phyloP scores from a whole-genome alignment of 2,888 invertebrate genomes.

The Caenorhabditis macrosperma region DNA sequence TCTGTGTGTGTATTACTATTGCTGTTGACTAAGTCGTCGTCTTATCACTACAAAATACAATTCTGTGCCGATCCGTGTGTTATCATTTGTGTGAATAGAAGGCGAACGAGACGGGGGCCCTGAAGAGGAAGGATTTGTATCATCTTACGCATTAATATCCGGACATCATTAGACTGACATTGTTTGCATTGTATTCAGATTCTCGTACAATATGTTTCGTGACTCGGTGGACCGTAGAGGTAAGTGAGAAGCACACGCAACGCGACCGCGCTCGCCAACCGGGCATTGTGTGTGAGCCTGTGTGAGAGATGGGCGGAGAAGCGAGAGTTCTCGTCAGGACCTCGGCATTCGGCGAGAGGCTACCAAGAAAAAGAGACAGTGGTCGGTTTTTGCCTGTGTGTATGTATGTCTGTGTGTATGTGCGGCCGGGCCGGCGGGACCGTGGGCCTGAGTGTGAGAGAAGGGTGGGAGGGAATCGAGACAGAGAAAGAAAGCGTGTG shows the following conservation, averaged over 20 bases:
- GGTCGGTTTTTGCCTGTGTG: conserved; percentile 42
- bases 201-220: conserved; percentile 3
- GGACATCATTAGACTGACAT: background rate
- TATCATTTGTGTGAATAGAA: background rate
- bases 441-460: conserved; percentile 48
- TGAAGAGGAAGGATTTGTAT: background rate
- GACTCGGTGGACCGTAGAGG: conserved; percentile 26
- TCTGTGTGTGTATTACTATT: too few species aligned
- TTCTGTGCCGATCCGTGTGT: background rate
- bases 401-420: conserved; percentile 43
- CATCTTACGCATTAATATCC: conserved; percentile 1
- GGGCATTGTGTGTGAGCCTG: conserved; percentile 38
- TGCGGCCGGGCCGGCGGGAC: conserved; percentile 29
- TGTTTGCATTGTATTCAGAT: conserved; percentile 7
- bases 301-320: conserved; percentile 31
- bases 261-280: conserved; percentile 35
- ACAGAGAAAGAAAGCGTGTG: conserved; percentile 44
- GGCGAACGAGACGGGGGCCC: background rate
- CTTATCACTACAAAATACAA: background rate
- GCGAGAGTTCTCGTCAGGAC: conserved; percentile 27
- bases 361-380: conserved; percentile 51
- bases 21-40: too few species aligned
- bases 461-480: conserved; percentile 24
- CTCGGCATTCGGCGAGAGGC: conserved; percentile 20
- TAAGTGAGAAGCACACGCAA: conserved; percentile 49